A percentile compares a stretch with the other conserved stretches of the same genome.
These are phyloP conservation scores for Ceratotherium simum DNA, from an alignment of 2,113 vertebrate species.

Conservation along the genomic window DNA sequence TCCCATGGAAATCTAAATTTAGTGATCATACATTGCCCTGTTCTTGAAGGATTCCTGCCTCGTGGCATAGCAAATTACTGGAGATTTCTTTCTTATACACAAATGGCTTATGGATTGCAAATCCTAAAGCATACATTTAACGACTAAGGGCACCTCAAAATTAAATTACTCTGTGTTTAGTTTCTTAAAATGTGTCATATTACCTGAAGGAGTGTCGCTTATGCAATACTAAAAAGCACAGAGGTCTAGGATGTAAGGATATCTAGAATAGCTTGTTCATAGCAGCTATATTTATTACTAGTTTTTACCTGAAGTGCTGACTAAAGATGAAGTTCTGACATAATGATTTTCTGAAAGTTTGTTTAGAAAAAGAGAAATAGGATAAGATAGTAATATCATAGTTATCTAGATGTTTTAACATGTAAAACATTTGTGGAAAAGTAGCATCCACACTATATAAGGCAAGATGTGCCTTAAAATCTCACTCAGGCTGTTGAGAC, in stretches of 20 bases:
- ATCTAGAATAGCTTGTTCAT: not conserved
- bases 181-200: not conserved
- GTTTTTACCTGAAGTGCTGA: not conserved
- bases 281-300: not conserved
- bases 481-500: not conserved
- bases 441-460: not conserved
- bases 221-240: not conserved
- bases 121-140: not conserved
- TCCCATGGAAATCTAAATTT: not conserved
- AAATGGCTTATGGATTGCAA: not conserved
- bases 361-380: not conserved
- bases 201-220: not conserved
- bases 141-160: not conserved
- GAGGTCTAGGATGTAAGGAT: not conserved
- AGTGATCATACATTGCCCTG: not conserved
- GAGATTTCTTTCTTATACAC: not conserved
- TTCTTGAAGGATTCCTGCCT: not conserved
- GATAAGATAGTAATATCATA: not conserved
- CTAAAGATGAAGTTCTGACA: not conserved
- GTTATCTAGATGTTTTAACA: not conserved
- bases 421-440: not conserved
- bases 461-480: not conserved
- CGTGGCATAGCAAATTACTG: not conserved
- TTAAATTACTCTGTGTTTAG: not conserved
- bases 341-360: not conserved